Conservation (phyloP, 2,888 invertebrate species). For the Acrobasis suavella region DNA sequence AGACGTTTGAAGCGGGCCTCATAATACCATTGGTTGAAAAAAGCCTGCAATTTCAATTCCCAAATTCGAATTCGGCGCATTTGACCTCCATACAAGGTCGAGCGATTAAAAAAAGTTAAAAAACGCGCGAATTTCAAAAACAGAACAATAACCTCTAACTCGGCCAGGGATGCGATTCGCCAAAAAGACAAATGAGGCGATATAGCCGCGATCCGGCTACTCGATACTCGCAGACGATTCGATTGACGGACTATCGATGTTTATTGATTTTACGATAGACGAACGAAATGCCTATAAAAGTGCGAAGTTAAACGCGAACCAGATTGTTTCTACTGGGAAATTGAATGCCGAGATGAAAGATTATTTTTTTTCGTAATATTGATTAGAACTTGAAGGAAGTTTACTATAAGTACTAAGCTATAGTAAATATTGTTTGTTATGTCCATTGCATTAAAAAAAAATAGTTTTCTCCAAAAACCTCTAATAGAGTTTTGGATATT, state of each 20-base stretch:
- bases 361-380: neutral
- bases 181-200: slow-evolving; percentile 66
- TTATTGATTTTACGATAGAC: slow-evolving; percentile 44
- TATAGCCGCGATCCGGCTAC: slow-evolving; percentile 53
- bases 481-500: neutral
- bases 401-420: neutral
- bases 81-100: slow-evolving; percentile 31
- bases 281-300: slow-evolving; percentile 11
- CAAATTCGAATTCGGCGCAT: slow-evolving; percentile 8
- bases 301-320: neutral
- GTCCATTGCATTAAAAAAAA: too few relatives aligned
- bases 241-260: slow-evolving; percentile 47
- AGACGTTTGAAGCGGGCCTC: neutral
- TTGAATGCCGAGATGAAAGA: neutral
- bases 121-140: slow-evolving; percentile 69
- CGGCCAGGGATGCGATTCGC: slow-evolving; percentile 72
- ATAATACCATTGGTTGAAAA: neutral
- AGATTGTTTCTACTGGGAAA: neutral
- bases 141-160: slow-evolving; percentile 78
- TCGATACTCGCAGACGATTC: slow-evolving; percentile 46
- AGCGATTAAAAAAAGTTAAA: slow-evolving; percentile 52
- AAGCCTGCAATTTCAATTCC: neutral
- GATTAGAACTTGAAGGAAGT: neutral
- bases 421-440: too few relatives aligned
- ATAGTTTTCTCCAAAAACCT: too few relatives aligned